Conservation (phyloP, 1,140 invertebrate species). For the Sitophilus oryzae region DNA sequence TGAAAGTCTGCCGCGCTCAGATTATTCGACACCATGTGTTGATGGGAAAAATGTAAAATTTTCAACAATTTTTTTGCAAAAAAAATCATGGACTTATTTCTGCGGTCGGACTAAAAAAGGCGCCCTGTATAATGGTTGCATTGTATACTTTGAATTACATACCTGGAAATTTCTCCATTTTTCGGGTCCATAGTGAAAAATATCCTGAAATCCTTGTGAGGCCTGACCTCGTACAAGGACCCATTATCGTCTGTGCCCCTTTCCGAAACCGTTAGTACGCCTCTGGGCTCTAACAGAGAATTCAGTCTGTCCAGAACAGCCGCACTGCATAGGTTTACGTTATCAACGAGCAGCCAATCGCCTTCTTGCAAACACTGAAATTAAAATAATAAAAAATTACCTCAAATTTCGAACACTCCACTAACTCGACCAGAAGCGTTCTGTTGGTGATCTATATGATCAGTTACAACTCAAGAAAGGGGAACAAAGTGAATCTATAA, state of each 20-base stretch:
- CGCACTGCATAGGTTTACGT: conserved; percentile 94
- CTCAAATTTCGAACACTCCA: too few species aligned
- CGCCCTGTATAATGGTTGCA: not conserved
- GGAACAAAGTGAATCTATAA: too few species aligned
- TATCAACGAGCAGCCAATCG: conserved; percentile 89
- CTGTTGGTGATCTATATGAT: too few species aligned
- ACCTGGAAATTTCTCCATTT: conserved; percentile 90
- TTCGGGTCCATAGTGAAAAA: conserved; percentile 94
- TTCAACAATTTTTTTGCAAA: too few species aligned
- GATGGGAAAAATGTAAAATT: not conserved
- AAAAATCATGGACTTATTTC: too few species aligned
- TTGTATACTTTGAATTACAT: conserved; percentile 10
- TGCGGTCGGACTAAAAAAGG: not conserved
- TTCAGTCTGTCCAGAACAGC: conserved; percentile 96
- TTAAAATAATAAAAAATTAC: too few species aligned
- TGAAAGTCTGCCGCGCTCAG: too few species aligned
- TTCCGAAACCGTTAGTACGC: conserved; percentile 85
- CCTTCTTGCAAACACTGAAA: conserved; percentile 71
- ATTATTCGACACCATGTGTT: too few species aligned
- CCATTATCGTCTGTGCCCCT: conserved; percentile 71
- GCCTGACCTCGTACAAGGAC: conserved; percentile 66
- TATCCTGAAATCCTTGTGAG: conserved; percentile 87
- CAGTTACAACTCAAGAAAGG: too few species aligned
- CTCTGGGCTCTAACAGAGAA: conserved; percentile 88
- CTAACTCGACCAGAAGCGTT: too few species aligned